phyloP scores from a whole-genome alignment of 2,113 vertebrate genomes.

The Ictidomys tridecemlineatus region DNA sequence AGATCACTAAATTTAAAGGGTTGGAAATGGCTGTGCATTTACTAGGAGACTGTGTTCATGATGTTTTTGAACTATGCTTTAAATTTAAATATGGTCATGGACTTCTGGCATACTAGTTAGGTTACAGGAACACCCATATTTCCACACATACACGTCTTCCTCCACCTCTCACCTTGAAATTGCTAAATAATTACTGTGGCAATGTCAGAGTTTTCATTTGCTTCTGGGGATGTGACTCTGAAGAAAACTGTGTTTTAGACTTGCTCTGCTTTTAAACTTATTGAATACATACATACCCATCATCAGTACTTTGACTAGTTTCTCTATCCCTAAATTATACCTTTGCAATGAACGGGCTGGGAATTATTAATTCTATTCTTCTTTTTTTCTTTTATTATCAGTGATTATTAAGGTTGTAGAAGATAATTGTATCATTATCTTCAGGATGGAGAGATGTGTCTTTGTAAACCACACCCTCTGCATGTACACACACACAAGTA shows the following conservation, averaged over 20 bases:
- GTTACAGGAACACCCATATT: background rate
- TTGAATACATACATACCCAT: background rate
- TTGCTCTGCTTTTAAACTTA: background rate
- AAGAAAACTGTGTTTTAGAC: background rate
- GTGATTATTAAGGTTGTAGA: background rate
- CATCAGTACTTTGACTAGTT: background rate
- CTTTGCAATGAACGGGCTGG: background rate
- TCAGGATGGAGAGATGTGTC: background rate
- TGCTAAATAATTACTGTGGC: background rate
- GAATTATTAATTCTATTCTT: background rate
- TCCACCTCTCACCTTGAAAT: background rate
- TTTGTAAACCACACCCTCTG: background rate
- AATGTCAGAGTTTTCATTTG: background rate
- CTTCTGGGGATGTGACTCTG: background rate
- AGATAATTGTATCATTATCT: background rate
- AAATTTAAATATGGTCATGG: background rate
- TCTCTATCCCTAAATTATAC: background rate
- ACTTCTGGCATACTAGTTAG: background rate
- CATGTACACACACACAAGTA: background rate
- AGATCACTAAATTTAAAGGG: background rate
- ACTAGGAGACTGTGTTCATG: background rate
- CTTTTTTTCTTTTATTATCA: background rate
- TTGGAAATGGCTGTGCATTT: background rate
- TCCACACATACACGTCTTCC: background rate
- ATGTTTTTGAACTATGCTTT: background rate